Percentiles rank a stretch among this genome's conserved stretches.
These are phyloP conservation scores for Enteromius afrohamiltoni DNA, from an alignment of 2,797 vertebrate genomes.

Conservation along the genomic window DNA sequence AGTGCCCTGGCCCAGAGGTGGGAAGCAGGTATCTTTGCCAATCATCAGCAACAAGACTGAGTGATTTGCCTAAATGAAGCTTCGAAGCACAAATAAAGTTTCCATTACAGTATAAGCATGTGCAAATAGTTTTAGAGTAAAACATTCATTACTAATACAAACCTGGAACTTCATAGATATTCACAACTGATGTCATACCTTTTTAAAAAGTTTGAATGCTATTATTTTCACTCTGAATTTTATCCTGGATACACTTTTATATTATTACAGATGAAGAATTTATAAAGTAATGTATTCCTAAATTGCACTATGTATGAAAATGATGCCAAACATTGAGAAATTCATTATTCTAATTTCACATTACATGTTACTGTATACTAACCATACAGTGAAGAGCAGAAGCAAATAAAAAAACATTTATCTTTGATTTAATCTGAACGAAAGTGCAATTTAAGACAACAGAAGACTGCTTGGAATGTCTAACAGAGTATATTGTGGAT, in stretches of 20 bases:
- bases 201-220: conserved; percentile 59
- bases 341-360: conserved; percentile 40
- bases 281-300: background rate
- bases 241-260: conserved; percentile 49
- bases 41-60: conserved; percentile 63
- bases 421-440: background rate
- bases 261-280: conserved; percentile 35
- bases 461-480: conserved; percentile 9
- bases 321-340: conserved; percentile 13
- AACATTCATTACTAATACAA: background rate
- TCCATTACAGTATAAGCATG: conserved; percentile 3
- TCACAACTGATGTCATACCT: background rate
- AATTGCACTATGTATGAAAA: conserved; percentile 25
- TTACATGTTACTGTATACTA: background rate
- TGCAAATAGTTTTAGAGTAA: conserved; percentile 10
- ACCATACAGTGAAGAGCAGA: background rate
- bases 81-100: conserved; percentile 8
- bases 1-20: conserved; percentile 79
- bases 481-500: conserved; percentile 25
- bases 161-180: conserved; percentile 12
- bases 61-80: conserved; percentile 8
- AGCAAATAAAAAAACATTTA: background rate
- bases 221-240: conserved; percentile 73
- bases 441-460: conserved; percentile 42
- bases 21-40: conserved; percentile 78